Base-by-base conservation (phyloP, 2,888 invertebrate genomes). In the Drosophila vallismaia region DNA sequence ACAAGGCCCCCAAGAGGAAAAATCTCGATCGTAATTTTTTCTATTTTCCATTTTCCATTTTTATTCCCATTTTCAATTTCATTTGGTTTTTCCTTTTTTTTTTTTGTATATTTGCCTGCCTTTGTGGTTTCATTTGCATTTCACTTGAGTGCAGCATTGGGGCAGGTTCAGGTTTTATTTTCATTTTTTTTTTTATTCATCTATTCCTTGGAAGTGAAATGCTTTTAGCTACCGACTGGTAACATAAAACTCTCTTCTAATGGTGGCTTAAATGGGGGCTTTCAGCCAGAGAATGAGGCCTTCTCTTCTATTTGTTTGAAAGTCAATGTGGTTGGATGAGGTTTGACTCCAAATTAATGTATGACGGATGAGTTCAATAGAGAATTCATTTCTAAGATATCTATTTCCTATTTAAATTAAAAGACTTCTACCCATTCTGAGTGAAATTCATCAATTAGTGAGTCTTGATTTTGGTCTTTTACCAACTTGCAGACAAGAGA, bases 241-340 rank as follows among this genome's bases (percentile, higher is more conserved):
- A 86, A 81, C 68, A 78, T 55, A 68, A 86, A 64, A 84, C 78
- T 66, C 40, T 46, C 49, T 48, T 63, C 67, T 84, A 84, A 86
- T 77, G 66, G 82, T 53, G 40, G 51, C 68, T 86, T 19, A 42
- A 84, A 81, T 81, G 85, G 85, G 57, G 50, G 28, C 28, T 54
- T 55, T 28, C 50, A 51, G 46, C 42, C 49, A 26, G 49, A 12
- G 19, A 19, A 26, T 10, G 51, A 29, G 51, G 64, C 45, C 64
- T 45, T 45, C 58, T 28, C 10, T 49, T 29, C 36, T 19, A 7
- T n/a, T 36, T 51, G 10, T 44, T 54, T 40, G 40, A 19, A 60
- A 31, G 56, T 63, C 58, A 42, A 33, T 31, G 10, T 10, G 49
- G 49, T 56, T 66, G 42, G 54, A 59, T 59, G 50, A 2, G 29